Evolutionary conservation across 2,888 invertebrate species (phyloP), one percentile per base, ranked within the genome.

Genomic region (Archips xylosteana): DNA sequence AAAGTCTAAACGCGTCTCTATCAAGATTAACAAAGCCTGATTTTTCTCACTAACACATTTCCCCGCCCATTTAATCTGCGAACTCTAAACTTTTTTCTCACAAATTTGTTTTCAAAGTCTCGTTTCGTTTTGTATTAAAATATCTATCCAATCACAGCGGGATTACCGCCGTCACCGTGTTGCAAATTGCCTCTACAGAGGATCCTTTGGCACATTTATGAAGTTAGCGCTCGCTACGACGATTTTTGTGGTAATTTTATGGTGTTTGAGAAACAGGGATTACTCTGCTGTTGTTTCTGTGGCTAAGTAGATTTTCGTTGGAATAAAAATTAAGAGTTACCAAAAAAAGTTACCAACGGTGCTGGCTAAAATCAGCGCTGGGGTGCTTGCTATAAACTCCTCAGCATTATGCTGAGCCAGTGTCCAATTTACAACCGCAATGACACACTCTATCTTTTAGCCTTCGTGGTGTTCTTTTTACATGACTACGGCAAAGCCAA

Each of bases 211-310:
- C 36, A 36, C 65, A 65, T 65, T 65, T 65, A 65, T 51, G 51
- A 65, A 65, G 65, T 65, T 65, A 65, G 65, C 49, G 51, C 65
- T 47, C 42, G 45, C 51, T 4, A 64, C 32, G 51, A 39, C 65
- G 51, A 51, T 65, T 65, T 51, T 65, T 65, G 65, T 36, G 65
- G 36, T 65, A 65, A 65, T 65, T 65, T 65, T 65, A 65, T 51
- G 65, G 65, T 34, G 36, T 15, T 47, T 47, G 3, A 45, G 32
- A 13, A 47, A 45, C 32, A 3, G 1, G 47, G 63, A 63, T 47
- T 63, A 47, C 13, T 63, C 9, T 47, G 47, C 9, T 47, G 47
- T 47, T 63, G 63, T 63, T 47, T n/a, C 9, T 49, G 0, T 8
- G 12, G 57, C n/a, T 57, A 12, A 57, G 51, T 15, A 5, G 23